phyloP scores from a whole-genome alignment of 2,113 vertebrate genomes.

The Myrmecobius fasciatus region DNA sequence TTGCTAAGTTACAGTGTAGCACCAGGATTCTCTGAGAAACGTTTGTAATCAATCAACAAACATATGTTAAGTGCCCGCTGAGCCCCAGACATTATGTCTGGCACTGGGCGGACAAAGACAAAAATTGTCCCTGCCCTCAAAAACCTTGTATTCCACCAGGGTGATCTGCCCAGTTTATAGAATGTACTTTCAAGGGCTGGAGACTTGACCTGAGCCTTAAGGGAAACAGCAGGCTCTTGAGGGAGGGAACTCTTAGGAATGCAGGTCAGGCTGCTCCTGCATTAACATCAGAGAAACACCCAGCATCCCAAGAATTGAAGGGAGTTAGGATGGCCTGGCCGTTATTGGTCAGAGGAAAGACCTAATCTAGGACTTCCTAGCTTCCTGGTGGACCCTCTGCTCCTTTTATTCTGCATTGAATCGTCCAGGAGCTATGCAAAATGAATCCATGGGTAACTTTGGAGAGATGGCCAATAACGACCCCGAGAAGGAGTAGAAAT shows the following conservation, averaged over 20 bases:
- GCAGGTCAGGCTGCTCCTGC: background rate
- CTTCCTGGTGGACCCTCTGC: background rate
- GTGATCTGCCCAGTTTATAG: background rate
- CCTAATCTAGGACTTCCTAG: background rate
- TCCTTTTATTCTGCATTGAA: background rate
- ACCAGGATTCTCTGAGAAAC: background rate
- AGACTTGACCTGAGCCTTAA: background rate
- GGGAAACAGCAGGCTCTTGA: background rate
- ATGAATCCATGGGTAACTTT: background rate
- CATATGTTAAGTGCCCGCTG: background rate
- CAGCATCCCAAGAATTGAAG: background rate
- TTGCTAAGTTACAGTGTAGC: background rate
- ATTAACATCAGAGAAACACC: background rate
- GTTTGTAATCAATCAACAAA: conserved; percentile 8
- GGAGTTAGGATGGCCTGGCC: background rate
- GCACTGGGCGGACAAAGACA: background rate
- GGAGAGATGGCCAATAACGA: background rate
- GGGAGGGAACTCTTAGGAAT: background rate
- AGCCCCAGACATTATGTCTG: background rate
- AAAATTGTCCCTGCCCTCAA: background rate
- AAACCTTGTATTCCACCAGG: background rate
- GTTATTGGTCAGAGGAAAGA: background rate
- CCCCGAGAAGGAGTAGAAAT: background rate
- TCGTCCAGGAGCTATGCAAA: background rate
- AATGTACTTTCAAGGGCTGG: background rate